Base-by-base conservation (phyloP, 2,888 invertebrate genomes). In the Agrochola litura region DNA sequence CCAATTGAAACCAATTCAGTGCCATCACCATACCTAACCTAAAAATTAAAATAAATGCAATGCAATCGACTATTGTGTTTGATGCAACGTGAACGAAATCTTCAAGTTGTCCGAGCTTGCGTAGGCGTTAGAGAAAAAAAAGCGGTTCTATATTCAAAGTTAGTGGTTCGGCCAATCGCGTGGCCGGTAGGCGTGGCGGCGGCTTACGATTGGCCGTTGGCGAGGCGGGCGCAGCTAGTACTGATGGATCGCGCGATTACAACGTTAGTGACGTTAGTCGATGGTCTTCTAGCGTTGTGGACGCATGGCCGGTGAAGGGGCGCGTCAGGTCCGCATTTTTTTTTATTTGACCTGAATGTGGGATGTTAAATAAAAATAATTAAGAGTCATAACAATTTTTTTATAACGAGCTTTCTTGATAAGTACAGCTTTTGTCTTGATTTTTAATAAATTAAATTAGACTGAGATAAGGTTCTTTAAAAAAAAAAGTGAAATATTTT, bases 101-200 rank as follows among this genome's bases (percentile, higher is more conserved):
- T 80, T 79, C 87, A 89, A 89, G 82, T 87, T 89, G 89, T 86
- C 89, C 87, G 90, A 93, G 93, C 93, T 94, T 93, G 90, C 92
- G 96, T 95, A 96, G 96, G 96, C 96, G 96, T 96, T 95, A 95
- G 94, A 95, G 94, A 94, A 93, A 94, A 93, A 94, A 96, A 96
- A 95, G 95, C 91, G 96, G 95, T 96, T 96, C 95, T 96, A 95
- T 95, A 96, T 95, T 95, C 95, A 96, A 96, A 96, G 95, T 95
- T 93, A 91, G 91, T 89, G 88, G 91, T 90, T 87, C 93, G 91
- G 87, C 96, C 96, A 96, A 96, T 96, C 88, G 95, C 93, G 91
- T 86, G 93, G 92, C 92, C 90, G 91, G 95, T 93, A 96, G 96
- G 96, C 96, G 96, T 93, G 96, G 93, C 96, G 91, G 86, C 77